Evolutionary conservation across 2,797 vertebrate species (phyloP).

Genomic region (Cyprinella venusta): DNA sequence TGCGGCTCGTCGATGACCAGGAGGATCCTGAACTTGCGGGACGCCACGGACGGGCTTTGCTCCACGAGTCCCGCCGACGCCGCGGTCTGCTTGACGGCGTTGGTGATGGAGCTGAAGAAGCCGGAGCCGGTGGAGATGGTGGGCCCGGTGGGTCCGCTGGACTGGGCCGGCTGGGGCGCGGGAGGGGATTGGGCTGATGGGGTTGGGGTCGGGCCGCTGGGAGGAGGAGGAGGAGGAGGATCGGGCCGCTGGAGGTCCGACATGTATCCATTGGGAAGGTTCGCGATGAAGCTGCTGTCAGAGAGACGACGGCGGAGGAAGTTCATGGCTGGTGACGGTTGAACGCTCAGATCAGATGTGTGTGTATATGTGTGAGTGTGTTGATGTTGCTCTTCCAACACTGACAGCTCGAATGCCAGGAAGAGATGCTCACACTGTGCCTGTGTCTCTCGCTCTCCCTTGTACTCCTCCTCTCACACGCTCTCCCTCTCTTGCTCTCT

Average conservation of each 20-base stretch:
- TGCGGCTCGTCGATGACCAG: constrained; percentile 93
- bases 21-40: constrained; percentile 92
- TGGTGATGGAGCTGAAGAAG: constrained; percentile 96
- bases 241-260: constrained; percentile 95
- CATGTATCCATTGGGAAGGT: constrained; percentile 99
- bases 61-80: constrained; percentile 92
- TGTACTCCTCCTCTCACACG: constrained; percentile 59
- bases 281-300: constrained; percentile 98
- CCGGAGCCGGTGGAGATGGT: constrained; percentile 74
- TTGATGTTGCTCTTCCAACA: constrained; percentile 60
- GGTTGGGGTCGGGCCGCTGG: constrained; percentile 70
- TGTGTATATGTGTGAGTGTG: too few relatives aligned
- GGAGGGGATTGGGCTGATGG: constrained; percentile 77
- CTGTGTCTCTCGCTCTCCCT: constrained; percentile 48
- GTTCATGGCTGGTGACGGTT: constrained; percentile 82
- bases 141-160: constrained; percentile 69
- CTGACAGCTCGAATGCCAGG: constrained; percentile 70
- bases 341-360: neutral
- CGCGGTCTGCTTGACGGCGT: constrained; percentile 95
- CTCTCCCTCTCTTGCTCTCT: constrained; percentile 36
- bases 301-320: constrained; percentile 96
- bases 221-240: constrained; percentile 85
- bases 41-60: constrained; percentile 76
- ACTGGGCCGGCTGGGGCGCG: constrained; percentile 75
- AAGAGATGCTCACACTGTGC: constrained; percentile 71